phyloP scores from a whole-genome alignment of 2,888 invertebrate genomes.

The Villa cingulata region DNA sequence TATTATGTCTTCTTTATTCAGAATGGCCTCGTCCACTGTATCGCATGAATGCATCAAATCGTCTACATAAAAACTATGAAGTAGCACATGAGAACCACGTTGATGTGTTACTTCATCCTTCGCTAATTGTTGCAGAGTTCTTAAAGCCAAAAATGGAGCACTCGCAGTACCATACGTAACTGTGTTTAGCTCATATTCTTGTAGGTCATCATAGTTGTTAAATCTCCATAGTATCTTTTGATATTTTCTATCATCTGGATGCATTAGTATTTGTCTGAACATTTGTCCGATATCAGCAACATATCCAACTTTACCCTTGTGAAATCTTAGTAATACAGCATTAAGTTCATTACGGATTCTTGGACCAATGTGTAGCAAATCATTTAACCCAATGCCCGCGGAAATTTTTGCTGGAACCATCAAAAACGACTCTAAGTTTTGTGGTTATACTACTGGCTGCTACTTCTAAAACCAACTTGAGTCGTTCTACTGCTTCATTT shows the following conservation, averaged over 20 bases:
- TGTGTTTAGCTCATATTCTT: constrained; percentile 5
- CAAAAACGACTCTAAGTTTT: no score
- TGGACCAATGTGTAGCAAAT: constrained; percentile 2
- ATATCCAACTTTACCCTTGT: not conserved
- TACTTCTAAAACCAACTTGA: no score
- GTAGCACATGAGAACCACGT: constrained; percentile 2
- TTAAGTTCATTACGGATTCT: constrained; percentile 6
- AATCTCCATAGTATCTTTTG: constrained; percentile 9
- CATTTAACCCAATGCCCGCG: constrained; percentile 1
- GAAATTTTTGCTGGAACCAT: not conserved
- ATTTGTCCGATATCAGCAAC: constrained; percentile 10
- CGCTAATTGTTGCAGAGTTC: constrained; percentile 5
- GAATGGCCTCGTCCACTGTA: not conserved
- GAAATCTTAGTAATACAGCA: constrained; percentile 5
- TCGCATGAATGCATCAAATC: constrained; percentile 6
- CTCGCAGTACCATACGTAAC: constrained; percentile 7
- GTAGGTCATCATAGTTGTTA: not conserved
- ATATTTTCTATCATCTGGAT: constrained; percentile 3
- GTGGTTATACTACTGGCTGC: no score
- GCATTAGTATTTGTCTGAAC: constrained; percentile 7
- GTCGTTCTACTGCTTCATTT: no score
- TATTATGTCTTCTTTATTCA: not conserved
- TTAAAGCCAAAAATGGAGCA: constrained; percentile 7
- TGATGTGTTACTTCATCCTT: constrained; percentile 5
- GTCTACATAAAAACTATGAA: constrained; percentile 10